A percentile compares a stretch with the other conserved stretches of the same genome.
Conservation (phyloP, 2,888 invertebrate genomes). For the Rambutsinella grinnellia region DNA sequence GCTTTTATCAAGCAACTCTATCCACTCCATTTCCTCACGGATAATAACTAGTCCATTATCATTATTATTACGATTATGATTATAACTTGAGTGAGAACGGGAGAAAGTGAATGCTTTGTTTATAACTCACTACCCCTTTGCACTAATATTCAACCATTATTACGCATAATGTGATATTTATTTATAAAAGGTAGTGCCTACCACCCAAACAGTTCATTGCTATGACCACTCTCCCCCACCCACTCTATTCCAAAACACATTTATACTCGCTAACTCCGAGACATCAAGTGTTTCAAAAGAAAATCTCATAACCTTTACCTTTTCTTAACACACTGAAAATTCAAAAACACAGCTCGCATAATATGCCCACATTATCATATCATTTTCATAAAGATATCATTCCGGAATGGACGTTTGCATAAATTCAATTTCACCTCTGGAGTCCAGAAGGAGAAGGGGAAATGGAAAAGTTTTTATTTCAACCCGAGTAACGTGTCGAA, state of each 20-base stretch:
- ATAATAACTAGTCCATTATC: slow-evolving; percentile 11
- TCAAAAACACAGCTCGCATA: background rate
- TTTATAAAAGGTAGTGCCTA: background rate
- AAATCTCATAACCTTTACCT: too few relatives aligned
- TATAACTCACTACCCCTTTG: background rate
- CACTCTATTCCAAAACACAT: too few relatives aligned
- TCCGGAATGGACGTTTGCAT: background rate
- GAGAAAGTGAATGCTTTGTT: background rate
- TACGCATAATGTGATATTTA: background rate
- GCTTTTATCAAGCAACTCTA: too few relatives aligned
- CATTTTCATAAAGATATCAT: background rate
- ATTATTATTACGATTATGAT: background rate
- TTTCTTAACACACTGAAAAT: too few relatives aligned
- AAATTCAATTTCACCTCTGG: background rate
- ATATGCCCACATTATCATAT: background rate
- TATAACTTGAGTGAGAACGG: background rate
- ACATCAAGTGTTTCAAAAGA: too few relatives aligned
- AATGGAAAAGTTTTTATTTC: too few relatives aligned
- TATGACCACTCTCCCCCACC: too few relatives aligned
- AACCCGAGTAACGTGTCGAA: too few relatives aligned
- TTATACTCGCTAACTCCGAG: too few relatives aligned
- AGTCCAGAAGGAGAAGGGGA: background rate
- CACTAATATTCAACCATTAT: background rate
- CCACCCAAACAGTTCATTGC: too few relatives aligned
- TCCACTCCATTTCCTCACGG: too few relatives aligned